A percentile compares a stretch with the other conserved stretches of the same genome.
Evolutionary conservation across 2,113 vertebrate genomes (phyloP).

Genomic region (Phyllostomus discolor): DNA sequence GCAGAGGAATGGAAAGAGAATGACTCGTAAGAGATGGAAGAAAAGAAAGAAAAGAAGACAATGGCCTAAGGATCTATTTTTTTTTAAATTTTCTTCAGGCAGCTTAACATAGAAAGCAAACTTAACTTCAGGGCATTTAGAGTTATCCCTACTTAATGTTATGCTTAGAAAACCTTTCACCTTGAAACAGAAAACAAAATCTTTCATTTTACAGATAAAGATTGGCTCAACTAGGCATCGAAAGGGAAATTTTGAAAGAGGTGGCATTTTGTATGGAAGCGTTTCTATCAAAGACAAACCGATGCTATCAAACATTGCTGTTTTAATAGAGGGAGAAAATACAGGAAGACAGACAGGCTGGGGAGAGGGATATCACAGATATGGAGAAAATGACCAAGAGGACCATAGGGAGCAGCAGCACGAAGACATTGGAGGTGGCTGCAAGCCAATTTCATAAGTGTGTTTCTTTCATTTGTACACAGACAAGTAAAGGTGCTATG

Average conservation of each 20-base stretch:
- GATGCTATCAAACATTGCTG: background rate
- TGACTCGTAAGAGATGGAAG: background rate
- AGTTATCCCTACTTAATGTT: background rate
- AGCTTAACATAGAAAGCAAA: background rate
- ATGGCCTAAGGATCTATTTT: background rate
- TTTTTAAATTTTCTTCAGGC: background rate
- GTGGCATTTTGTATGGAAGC: background rate
- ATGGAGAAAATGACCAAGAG: background rate
- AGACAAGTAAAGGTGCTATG: background rate
- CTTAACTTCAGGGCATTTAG: background rate
- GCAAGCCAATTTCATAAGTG: background rate
- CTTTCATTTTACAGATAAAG: background rate
- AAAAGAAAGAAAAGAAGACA: background rate
- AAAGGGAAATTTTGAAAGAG: background rate
- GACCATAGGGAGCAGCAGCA: background rate
- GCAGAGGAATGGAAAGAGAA: background rate
- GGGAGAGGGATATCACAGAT: background rate
- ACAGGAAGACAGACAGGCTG: background rate
- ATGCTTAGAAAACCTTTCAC: background rate
- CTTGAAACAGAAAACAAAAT: background rate
- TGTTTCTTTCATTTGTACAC: background rate
- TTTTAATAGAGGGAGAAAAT: background rate
- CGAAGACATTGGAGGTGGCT: background rate
- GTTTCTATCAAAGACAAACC: background rate
- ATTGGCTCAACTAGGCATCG: background rate